These are phyloP conservation scores for Aphelenchoides besseyi DNA, from an alignment of 1,140 invertebrate genomes.

Conservation along the genomic window DNA sequence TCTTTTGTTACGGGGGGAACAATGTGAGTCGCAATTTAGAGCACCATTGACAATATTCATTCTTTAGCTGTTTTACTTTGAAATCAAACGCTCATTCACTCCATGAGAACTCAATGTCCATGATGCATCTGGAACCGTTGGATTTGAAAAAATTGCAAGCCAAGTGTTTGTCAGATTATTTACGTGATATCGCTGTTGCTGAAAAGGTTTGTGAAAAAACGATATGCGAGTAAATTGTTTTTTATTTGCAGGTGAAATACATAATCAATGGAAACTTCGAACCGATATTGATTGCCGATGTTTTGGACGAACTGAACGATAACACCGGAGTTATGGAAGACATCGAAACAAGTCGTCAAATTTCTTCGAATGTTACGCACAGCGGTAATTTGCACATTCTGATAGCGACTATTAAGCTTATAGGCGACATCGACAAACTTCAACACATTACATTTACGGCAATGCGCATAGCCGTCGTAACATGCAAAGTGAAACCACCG, in stretches of 20 bases:
- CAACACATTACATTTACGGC: conserved; percentile 61
- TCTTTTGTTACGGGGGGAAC: conserved; percentile 62
- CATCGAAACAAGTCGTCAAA: conserved; percentile 48
- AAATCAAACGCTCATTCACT: conserved; percentile 57
- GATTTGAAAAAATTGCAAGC: conserved; percentile 59
- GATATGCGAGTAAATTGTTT: neutral
- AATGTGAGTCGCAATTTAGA: too few relatives aligned
- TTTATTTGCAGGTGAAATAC: conserved; percentile 53
- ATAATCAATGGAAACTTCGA: conserved; percentile 53
- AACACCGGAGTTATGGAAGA: conserved; percentile 36
- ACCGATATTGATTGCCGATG: conserved; percentile 47
- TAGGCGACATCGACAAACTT: conserved; percentile 61
- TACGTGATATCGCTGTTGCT: conserved; percentile 52
- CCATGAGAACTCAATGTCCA: conserved; percentile 32
- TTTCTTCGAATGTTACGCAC: conserved; percentile 62
- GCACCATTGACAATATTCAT: too few relatives aligned
- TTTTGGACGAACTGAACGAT: conserved; percentile 48
- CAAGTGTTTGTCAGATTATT: conserved; percentile 53
- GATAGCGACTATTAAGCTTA: conserved; percentile 57
- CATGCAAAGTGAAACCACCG: conserved; percentile 62
- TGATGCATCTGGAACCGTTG: conserved; percentile 59
- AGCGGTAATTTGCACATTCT: conserved; percentile 31
- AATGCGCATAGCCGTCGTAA: conserved; percentile 62
- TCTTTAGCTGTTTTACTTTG: conserved; percentile 59
- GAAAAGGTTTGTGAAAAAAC: conserved; percentile 35